Evolutionary conservation across 2,113 vertebrate genomes (phyloP).

Genomic region (Pungitius pungitius): DNA sequence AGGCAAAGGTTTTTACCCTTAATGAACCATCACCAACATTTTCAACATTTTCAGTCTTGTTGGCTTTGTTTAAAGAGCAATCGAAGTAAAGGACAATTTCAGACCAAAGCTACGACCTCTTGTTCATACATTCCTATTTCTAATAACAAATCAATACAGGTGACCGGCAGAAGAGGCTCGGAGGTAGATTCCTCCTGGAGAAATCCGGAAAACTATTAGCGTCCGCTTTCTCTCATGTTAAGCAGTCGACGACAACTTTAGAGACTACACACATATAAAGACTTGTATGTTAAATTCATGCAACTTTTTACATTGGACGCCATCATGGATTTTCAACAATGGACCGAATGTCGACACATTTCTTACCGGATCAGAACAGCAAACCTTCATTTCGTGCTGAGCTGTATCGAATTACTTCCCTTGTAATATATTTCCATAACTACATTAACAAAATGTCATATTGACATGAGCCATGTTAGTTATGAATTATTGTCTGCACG

Average conservation of each 20-base stretch:
- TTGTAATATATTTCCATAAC: not conserved
- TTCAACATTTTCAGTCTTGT: not conserved
- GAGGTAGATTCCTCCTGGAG: no score
- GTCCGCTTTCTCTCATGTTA: not conserved
- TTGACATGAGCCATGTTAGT: not conserved
- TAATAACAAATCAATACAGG: not conserved
- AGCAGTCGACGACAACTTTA: not conserved
- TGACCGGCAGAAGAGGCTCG: not conserved
- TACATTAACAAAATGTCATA: slow-evolving; percentile 1
- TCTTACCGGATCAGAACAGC: no score
- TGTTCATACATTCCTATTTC: not conserved
- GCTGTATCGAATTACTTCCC: not conserved
- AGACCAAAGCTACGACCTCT: not conserved
- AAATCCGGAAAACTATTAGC: no score
- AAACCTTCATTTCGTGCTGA: not conserved
- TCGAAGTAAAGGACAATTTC: not conserved
- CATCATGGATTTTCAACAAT: no score
- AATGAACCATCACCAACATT: not conserved
- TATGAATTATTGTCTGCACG: not conserved
- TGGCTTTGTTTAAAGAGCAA: not conserved
- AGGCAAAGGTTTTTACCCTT: not conserved
- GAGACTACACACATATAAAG: not conserved
- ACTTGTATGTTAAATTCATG: not conserved
- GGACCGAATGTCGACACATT: no score
- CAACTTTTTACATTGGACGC: not conserved